These are phyloP conservation scores for Origma solitaria DNA, from an alignment of 2,113 vertebrate genomes.

Conservation along the genomic window DNA sequence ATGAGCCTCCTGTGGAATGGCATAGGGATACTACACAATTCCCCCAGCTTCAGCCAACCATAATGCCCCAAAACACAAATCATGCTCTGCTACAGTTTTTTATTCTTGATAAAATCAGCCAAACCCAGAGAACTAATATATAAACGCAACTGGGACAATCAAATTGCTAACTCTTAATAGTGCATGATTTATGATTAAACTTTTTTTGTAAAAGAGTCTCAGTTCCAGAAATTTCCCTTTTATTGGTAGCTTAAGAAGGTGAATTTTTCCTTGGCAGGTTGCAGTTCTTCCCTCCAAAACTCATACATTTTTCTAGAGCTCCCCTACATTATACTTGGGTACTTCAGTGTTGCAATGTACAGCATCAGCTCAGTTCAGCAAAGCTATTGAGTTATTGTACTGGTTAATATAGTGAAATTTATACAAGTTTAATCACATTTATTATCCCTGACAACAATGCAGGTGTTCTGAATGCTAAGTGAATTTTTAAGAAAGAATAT, in stretches of 20 bases:
- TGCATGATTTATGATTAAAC: neutral
- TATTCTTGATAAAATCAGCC: neutral
- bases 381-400: constrained; percentile 61
- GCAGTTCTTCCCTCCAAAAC: neutral
- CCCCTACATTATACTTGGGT: neutral
- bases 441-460: constrained; percentile 72
- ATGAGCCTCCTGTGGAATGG: neutral
- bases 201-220: neutral
- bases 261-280: neutral
- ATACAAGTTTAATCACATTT: constrained; percentile 74
- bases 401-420: constrained; percentile 68
- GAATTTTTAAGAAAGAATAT: constrained; percentile 52
- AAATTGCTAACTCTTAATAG: neutral
- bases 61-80: neutral
- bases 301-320: neutral
- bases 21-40: neutral
- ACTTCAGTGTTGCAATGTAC: constrained; percentile 25
- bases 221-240: neutral
- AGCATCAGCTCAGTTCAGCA: constrained; percentile 38
- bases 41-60: neutral
- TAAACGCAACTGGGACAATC: neutral
- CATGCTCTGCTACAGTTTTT: neutral
- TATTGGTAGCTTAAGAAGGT: neutral
- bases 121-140: neutral
- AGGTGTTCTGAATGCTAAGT: constrained; percentile 70